phyloP scores from a whole-genome alignment of 2,113 vertebrate genomes.

The Zosterops japonicus region DNA sequence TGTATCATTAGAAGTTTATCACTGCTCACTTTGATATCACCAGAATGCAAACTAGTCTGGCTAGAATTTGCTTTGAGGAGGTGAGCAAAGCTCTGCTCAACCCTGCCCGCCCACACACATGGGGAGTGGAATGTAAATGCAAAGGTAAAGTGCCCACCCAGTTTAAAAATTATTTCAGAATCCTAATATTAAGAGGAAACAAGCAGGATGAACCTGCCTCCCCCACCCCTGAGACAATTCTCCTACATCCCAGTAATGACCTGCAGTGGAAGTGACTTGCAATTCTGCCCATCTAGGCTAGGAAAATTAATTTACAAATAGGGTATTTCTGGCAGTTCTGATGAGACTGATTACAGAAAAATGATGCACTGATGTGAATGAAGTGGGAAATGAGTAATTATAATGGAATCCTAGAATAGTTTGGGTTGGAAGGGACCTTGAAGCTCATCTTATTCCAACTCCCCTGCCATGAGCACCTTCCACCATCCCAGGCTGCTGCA shows the following conservation, averaged over 20 bases:
- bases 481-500: not conserved
- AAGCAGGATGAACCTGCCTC: not conserved
- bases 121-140: not conserved
- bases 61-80: not conserved
- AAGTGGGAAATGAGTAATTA: not conserved
- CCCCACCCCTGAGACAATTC: not conserved
- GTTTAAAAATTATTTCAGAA: not conserved
- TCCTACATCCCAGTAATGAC: not conserved
- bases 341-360: not conserved
- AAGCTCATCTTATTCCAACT: not conserved
- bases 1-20: not conserved
- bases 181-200: not conserved
- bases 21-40: not conserved
- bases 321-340: not conserved
- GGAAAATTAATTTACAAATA: not conserved
- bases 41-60: not conserved
- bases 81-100: not conserved
- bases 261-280: not conserved
- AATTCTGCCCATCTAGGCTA: not conserved
- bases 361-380: not conserved
- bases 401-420: not conserved
- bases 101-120: not conserved
- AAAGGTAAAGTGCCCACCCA: not conserved
- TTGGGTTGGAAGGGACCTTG: not conserved
- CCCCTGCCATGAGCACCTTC: not conserved